Conservation (phyloP, 37 sponge, comb jelly and placozoan species). For the Chondrilla cf. caribensis region DNA sequence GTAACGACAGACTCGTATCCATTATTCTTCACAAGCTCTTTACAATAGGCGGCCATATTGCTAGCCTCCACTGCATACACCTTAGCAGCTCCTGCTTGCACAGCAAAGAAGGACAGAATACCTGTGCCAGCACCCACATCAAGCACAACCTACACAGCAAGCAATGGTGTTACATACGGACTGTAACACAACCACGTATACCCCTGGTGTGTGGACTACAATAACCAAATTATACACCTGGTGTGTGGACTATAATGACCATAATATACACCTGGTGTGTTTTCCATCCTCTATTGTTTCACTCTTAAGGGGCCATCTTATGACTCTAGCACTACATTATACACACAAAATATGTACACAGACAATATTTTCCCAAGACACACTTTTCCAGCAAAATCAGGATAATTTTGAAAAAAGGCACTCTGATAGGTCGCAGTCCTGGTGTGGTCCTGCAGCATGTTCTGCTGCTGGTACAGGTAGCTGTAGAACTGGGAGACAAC, state of each 20-base stretch:
- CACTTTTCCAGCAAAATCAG: conserved; percentile 93
- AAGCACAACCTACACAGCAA: conserved; percentile 71
- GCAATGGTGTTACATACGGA: not conserved
- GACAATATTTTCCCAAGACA: not conserved
- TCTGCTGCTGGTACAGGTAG: conserved; percentile 97
- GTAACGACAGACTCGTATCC: conserved; percentile 54
- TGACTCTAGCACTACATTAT: no score
- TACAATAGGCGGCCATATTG: conserved; percentile 70
- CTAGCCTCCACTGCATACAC: conserved; percentile 95
- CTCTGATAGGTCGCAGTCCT: conserved; percentile 94
- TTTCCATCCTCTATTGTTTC: no score
- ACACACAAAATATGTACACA: no score
- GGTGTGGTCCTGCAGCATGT: conserved; percentile 95
- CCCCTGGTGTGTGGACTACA: not conserved
- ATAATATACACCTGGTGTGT: no score
- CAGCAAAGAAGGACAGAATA: conserved; percentile 92
- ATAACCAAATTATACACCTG: not conserved
- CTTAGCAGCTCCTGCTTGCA: conserved; percentile 85
- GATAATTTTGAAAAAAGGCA: conserved; percentile 87
- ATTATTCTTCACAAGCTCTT: conserved; percentile 63
- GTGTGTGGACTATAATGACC: not conserved
- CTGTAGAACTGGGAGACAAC: conserved; percentile 92
- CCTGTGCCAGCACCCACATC: conserved; percentile 98
- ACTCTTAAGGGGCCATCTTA: no score
- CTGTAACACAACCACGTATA: not conserved